Conservation (phyloP, 2,797 vertebrate genomes). For the Pelochelys cantorii region DNA sequence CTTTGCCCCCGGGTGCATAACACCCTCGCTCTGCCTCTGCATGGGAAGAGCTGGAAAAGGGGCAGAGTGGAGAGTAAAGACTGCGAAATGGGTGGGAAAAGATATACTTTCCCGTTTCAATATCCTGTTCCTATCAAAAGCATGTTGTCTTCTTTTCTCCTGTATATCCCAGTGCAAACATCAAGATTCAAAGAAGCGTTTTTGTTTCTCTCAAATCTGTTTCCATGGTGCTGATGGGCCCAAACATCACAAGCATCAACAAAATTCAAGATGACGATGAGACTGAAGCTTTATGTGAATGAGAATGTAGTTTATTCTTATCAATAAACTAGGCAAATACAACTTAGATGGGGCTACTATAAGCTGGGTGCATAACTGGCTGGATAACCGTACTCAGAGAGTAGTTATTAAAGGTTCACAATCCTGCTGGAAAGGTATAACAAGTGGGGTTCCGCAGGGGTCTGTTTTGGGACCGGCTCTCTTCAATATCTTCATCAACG, state of each 20-base stretch:
- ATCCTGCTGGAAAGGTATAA: too few species aligned
- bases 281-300: not conserved
- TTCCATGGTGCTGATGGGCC: not conserved
- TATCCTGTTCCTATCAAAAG: not conserved
- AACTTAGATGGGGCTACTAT: too few species aligned
- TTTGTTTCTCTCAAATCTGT: not conserved
- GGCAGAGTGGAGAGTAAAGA: not conserved
- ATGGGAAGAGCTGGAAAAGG: not conserved
- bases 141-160: not conserved
- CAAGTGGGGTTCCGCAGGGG: too few species aligned
- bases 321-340: too few species aligned
- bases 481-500: too few species aligned
- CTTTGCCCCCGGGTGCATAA: too few species aligned
- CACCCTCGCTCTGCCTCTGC: too few species aligned
- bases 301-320: too few species aligned
- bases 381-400: too few species aligned
- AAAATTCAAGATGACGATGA: not conserved
- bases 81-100: not conserved
- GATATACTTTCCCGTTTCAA: not conserved
- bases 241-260: not conserved
- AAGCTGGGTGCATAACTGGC: too few species aligned
- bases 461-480: too few species aligned
- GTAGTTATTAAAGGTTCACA: too few species aligned
- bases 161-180: fast-evolving
- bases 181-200: not conserved